Evolutionary conservation across 2,888 invertebrate genomes (phyloP).

Genomic region (Neoaliturus tenellus): DNA sequence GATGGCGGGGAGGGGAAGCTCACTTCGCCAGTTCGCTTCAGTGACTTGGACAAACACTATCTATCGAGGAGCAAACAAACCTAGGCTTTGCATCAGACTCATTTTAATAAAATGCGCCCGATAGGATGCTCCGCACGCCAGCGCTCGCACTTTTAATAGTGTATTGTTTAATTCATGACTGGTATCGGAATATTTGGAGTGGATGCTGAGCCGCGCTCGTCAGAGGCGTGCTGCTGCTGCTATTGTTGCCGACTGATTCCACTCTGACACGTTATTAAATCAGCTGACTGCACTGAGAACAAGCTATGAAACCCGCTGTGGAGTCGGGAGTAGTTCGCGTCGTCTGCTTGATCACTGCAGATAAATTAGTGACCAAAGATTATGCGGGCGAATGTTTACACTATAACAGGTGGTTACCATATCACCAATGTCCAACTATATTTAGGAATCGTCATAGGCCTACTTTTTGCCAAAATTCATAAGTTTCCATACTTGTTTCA

Average conservation of each 20-base stretch:
- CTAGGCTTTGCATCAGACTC: constrained; percentile 49
- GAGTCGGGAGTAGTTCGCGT: no score
- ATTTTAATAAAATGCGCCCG: constrained; percentile 57
- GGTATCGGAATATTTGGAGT: constrained; percentile 6
- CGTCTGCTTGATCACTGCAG: no score
- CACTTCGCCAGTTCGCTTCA: constrained; percentile 70
- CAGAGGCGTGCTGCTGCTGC: no score
- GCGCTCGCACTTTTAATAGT: constrained; percentile 46
- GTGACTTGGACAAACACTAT: constrained; percentile 69
- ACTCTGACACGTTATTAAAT: neutral
- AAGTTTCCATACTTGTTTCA: no score
- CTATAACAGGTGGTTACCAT: no score
- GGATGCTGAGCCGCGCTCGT: neutral
- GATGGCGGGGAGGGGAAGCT: constrained; percentile 73
- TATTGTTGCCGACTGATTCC: neutral
- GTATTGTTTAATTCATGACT: constrained; percentile 57
- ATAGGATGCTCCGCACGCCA: neutral
- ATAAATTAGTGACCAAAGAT: no score
- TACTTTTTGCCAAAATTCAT: no score
- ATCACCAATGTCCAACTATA: no score
- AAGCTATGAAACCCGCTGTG: no score
- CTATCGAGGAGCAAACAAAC: constrained; percentile 55
- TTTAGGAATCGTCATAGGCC: no score
- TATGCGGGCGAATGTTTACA: no score
- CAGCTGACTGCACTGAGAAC: no score